Conservation (phyloP, 2,888 invertebrate genomes). For the Iphiclides podalirius region DNA sequence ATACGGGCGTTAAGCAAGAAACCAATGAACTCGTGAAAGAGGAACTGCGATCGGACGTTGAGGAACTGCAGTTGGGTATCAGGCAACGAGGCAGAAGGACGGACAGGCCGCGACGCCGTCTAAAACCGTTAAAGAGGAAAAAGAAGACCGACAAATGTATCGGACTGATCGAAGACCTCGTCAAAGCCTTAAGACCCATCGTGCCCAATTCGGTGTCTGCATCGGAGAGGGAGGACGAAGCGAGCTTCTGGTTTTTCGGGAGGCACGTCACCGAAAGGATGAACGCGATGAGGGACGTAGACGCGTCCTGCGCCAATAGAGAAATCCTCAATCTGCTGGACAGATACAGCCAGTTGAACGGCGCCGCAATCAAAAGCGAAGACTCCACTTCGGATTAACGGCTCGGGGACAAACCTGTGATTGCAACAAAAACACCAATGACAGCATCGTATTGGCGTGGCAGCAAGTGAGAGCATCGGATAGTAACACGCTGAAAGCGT, state of each 20-base stretch:
- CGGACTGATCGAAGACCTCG: slow-evolving; percentile 52
- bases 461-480: no score
- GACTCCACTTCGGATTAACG: no score
- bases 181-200: slow-evolving; percentile 57
- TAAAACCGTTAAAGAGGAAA: slow-evolving; percentile 27
- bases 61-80: slow-evolving; percentile 38
- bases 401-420: no score
- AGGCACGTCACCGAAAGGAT: slow-evolving; percentile 60
- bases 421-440: no score
- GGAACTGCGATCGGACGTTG: slow-evolving; percentile 42
- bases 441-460: no score
- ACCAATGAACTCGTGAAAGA: slow-evolving; percentile 42
- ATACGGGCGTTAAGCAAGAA: slow-evolving; percentile 27
- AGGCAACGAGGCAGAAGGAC: slow-evolving; percentile 53
- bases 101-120: slow-evolving; percentile 49
- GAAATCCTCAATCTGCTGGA: slow-evolving; percentile 50
- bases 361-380: slow-evolving; percentile 7
- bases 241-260: slow-evolving; percentile 60
- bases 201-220: slow-evolving; percentile 28
- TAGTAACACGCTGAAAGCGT: no score
- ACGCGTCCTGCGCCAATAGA: slow-evolving; percentile 51
- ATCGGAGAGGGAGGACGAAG: slow-evolving; percentile 23
- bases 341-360: slow-evolving; percentile 12
- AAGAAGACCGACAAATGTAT: slow-evolving; percentile 45
- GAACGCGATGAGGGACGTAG: slow-evolving; percentile 51